Percentiles rank a stretch among this genome's conserved stretches.
Conservation (phyloP, 2,113 vertebrate genomes). For the Pygoscelis antarcticus region DNA sequence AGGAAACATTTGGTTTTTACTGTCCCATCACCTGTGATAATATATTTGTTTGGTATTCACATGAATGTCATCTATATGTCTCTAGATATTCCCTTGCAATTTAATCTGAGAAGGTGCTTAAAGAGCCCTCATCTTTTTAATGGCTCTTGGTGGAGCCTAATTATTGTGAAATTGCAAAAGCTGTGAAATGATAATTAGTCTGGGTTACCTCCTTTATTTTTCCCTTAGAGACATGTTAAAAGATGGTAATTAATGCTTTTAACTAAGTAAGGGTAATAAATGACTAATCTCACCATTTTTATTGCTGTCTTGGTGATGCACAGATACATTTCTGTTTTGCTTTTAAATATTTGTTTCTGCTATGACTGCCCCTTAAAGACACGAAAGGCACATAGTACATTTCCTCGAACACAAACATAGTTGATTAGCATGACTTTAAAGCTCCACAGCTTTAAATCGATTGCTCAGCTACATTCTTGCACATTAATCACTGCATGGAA, state of each 20-base stretch:
- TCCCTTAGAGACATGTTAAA: not conserved
- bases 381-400: not conserved
- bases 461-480: not conserved
- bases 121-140: not conserved
- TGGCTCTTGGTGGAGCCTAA: not conserved
- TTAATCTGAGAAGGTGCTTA: not conserved
- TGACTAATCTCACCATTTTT: not conserved
- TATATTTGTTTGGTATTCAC: not conserved
- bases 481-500: constrained; percentile 13
- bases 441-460: not conserved
- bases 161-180: constrained; percentile 12
- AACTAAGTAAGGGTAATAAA: constrained; percentile 22
- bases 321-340: not conserved
- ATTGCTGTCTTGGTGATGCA: not conserved
- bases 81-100: not conserved
- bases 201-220: not conserved
- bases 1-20: not conserved
- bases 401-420: not conserved
- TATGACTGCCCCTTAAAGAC: not conserved
- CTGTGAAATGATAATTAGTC: not conserved
- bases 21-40: not conserved
- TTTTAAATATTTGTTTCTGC: constrained; percentile 21
- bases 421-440: constrained; percentile 7
- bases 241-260: constrained; percentile 35
- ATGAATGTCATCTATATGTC: not conserved